Percentiles rank a stretch among this genome's conserved stretches.
phyloP scores from a whole-genome alignment of 2,888 invertebrate species.

The Alloplasta piceator region DNA sequence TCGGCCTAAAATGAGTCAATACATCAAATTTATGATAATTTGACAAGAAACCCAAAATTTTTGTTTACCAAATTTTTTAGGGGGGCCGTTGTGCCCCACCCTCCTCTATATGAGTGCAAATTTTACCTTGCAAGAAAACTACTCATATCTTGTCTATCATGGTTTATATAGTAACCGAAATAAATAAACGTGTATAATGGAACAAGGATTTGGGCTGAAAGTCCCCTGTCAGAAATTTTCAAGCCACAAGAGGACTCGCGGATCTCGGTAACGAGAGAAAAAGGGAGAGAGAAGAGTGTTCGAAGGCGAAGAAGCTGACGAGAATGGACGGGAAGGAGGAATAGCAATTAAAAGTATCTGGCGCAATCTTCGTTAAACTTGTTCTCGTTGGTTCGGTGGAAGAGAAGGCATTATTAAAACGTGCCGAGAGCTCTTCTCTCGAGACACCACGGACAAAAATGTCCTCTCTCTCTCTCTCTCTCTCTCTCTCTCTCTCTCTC shows the following conservation, averaged over 20 bases:
- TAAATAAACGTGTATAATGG: background rate
- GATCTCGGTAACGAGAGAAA: slow-evolving; percentile 42
- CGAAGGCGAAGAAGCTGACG: slow-evolving; percentile 27
- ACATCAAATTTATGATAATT: too few relatives aligned
- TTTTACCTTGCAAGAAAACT: too few relatives aligned
- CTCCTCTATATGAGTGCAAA: too few relatives aligned
- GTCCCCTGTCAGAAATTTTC: slow-evolving; percentile 45
- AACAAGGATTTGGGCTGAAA: slow-evolving; percentile 36
- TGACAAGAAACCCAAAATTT: too few relatives aligned
- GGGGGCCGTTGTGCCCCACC: too few relatives aligned
- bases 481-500: slow-evolving; percentile 2
- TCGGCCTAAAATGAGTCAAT: too few relatives aligned
- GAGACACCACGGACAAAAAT: slow-evolving; percentile 62
- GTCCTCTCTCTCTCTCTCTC: slow-evolving; percentile 46
- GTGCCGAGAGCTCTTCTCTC: slow-evolving; percentile 74
- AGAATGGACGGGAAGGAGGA: slow-evolving; percentile 73
- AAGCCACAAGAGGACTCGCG: slow-evolving; percentile 43
- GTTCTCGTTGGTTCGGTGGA: slow-evolving; percentile 73
- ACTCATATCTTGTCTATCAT: too few relatives aligned
- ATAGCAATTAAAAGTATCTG: slow-evolving; percentile 83
- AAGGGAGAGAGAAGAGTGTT: slow-evolving; percentile 37
- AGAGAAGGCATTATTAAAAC: slow-evolving; percentile 79
- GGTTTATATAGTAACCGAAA: background rate
- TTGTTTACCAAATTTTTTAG: too few relatives aligned
- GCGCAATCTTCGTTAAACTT: slow-evolving; percentile 83